Evolutionary conservation across 1,140 invertebrate species (phyloP).

Genomic region (Lepidostoma basale): DNA sequence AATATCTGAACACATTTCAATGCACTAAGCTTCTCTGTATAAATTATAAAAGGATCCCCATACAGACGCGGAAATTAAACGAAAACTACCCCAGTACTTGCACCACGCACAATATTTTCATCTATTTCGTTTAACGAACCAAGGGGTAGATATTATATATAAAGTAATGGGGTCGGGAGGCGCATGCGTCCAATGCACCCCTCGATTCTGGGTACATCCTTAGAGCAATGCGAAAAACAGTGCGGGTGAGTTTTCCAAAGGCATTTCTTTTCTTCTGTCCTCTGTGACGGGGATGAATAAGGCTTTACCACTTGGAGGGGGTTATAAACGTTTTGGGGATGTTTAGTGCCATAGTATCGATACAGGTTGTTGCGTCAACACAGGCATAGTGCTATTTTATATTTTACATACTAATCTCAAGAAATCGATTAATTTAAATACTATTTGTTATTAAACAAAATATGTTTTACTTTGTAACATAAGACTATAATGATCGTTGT

Average conservation of each 20-base stretch:
- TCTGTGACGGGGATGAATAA: slow-evolving; percentile 20
- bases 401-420: no score
- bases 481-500: no score
- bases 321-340: slow-evolving; percentile 14
- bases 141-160: slow-evolving; percentile 24
- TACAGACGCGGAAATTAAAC: slow-evolving; percentile 17
- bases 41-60: slow-evolving; percentile 8
- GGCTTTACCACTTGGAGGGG: slow-evolving; percentile 10
- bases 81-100: slow-evolving; percentile 10
- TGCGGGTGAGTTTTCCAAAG: slow-evolving; percentile 13
- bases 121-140: slow-evolving; percentile 28
- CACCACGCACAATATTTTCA: slow-evolving; percentile 25
- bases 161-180: slow-evolving; percentile 4
- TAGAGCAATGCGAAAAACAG: slow-evolving; percentile 17
- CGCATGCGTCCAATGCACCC: slow-evolving; percentile 19
- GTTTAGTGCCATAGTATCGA: neutral
- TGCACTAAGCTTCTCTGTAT: slow-evolving; percentile 19
- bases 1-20: slow-evolving; percentile 9
- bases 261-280: slow-evolving; percentile 23
- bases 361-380: slow-evolving; percentile 14
- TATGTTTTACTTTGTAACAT: no score
- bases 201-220: neutral
- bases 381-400: no score
- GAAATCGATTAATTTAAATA: no score
- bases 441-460: no score